Base-by-base conservation (phyloP, 2,113 vertebrate species). In the Ageneiosus marmoratus region DNA sequence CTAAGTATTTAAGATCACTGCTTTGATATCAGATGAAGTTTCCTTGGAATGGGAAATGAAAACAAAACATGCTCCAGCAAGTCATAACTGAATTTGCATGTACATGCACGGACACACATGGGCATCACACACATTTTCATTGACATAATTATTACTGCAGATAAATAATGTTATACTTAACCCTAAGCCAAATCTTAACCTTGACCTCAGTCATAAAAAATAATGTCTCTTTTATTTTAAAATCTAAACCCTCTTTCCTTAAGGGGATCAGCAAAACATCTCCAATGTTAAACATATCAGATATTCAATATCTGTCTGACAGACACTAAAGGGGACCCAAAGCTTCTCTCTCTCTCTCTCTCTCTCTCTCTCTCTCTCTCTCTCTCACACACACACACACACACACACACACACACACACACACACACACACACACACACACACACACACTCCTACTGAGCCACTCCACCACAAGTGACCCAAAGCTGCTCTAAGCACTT, bases 361-460 rank as follows among this genome's bases (percentile, higher is more conserved):
- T 41, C 37, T 41, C 37, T 41, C 3, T 41, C 37, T 41, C 5
- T 41, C 37, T 41, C 3, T 41, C 3, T 5, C 37, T 3, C 37
- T 41, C 37, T 5, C 2, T 5, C 5, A 41, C 37, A 41, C 37
- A 41, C 37, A 41, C 37, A 77, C 51, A 63, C 81, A 83, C 48
- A 81, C n/a, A 51, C 56, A 29, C 6, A 29, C 67, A 56, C 72
- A 62, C 65, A 76, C 11, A 37, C 16, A 44, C 11, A 41, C 51
- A 50, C 51, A 22, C 51, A 22, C 51, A 8, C 53, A 83, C 46
- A 80, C 80, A 82, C 81, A 82, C 65, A 76, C 62, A 85, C 56
- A 4, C 18, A 32, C 50, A 81, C 20, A 41, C 37, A 3, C 37
- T 41, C 5, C 37, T 41, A 5, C 37, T 41, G 37, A 41, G 37